A percentile compares a stretch with the other conserved stretches of the same genome.
Conservation (phyloP, 2,888 invertebrate species). For the Cabera pusaria region DNA sequence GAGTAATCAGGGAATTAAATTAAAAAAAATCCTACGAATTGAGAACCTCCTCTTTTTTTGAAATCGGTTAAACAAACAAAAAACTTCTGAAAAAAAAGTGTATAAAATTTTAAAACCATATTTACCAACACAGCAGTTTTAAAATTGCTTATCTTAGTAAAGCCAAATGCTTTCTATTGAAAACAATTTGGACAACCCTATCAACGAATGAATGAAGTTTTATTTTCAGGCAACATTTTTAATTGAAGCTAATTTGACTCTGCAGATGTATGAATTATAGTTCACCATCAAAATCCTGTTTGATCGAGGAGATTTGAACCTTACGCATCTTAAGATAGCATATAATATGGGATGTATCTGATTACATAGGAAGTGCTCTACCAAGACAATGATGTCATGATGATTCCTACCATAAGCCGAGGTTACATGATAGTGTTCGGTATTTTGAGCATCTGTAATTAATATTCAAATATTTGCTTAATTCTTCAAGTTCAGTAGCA, state of each 20-base stretch:
- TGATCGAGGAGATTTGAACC: constrained; percentile 39
- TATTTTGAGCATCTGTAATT: constrained; percentile 13
- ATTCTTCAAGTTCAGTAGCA: no score
- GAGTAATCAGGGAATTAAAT: no score
- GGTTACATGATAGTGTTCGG: constrained; percentile 30
- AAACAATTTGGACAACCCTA: constrained; percentile 21
- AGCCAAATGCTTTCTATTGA: no score
- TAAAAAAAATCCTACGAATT: no score
- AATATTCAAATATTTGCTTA: no score
- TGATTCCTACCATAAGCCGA: constrained; percentile 33
- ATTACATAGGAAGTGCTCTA: constrained; percentile 25
- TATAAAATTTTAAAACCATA: no score
- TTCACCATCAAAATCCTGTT: constrained; percentile 8
- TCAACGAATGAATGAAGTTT: constrained; percentile 51
- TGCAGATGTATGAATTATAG: constrained; percentile 17
- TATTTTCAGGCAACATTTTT: constrained; percentile 56
- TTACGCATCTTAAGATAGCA: constrained; percentile 29
- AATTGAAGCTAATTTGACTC: constrained; percentile 65
- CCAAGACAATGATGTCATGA: constrained; percentile 39
- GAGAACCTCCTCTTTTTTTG: no score
- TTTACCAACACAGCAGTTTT: no score
- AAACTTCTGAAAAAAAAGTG: no score
- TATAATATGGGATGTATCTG: constrained; percentile 11
- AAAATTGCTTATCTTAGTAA: neutral
- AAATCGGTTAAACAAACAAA: no score